A percentile compares a stretch with the other conserved stretches of the same genome.
These are phyloP conservation scores for Dicerorhinus sumatrensis DNA, from an alignment of 2,113 vertebrate genomes.

Conservation along the genomic window DNA sequence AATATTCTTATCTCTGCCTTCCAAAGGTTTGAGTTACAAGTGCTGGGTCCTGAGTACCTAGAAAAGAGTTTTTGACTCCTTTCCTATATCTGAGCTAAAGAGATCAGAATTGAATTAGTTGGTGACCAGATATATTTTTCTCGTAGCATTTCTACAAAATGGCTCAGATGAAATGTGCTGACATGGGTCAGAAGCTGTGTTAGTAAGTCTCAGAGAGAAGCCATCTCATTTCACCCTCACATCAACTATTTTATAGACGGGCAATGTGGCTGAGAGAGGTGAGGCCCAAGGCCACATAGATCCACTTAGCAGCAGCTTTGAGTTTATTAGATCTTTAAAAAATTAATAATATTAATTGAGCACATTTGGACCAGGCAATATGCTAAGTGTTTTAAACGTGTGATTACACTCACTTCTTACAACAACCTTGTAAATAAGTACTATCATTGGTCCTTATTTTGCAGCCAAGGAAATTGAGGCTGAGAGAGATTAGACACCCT, in stretches of 20 bases:
- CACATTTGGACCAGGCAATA: not conserved
- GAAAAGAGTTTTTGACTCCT: not conserved
- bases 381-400: not conserved
- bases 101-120: not conserved
- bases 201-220: not conserved
- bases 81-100: not conserved
- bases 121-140: not conserved
- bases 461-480: not conserved
- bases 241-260: not conserved
- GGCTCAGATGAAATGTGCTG: not conserved
- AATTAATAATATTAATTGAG: not conserved
- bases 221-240: not conserved
- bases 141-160: conserved; percentile 25
- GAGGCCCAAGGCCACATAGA: not conserved
- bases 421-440: not conserved
- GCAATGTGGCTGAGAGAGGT: not conserved
- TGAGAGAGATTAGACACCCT: not conserved
- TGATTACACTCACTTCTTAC: not conserved
- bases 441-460: not conserved
- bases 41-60: not conserved
- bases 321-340: not conserved
- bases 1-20: not conserved
- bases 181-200: not conserved
- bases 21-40: not conserved
- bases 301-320: not conserved